Evolutionary conservation across 2,113 vertebrate species (phyloP), one percentile per base, ranked within the genome.

Genomic region (Platichthys stellatus): DNA sequence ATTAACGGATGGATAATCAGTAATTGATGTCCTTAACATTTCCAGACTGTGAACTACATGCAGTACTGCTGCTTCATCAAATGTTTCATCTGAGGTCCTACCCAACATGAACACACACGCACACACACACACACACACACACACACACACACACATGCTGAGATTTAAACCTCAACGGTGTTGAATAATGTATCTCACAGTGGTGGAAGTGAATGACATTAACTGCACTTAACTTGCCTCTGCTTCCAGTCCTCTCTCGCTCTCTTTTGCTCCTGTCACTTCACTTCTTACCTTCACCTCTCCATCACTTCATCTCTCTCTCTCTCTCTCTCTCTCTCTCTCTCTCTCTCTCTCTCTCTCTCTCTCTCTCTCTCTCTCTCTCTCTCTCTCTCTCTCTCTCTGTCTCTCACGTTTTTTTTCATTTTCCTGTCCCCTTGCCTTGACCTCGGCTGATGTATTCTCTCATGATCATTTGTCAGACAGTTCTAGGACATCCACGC

Each of bases 381-480:
- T 81, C 83, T 40, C 60, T 51, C 31, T 61, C 61, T 59, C 51
- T 63, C 62, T 53, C 31, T 31, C 31, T 31, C 31, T 81, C 83
- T 40, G 54, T 51, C 31, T 61, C 61, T 59, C 83, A 24, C 65
- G 26, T 28, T 51, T 59, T 58, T 65, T 60, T 40, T 76, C 59
- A 51, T 31, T 15, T 72, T 58, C 28, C 3, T 26, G 49, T 86
- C 78, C 57, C 53, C 72, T 76, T 74, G 63, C 81, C 87, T 69
- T 90, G 88, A 90, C 88, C 82, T 85, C 74, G 70, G 61, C 88
- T 85, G 86, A 85, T 90, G 84, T 79, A 86, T 80, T 83, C 53
- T 72, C 38, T 17, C 57, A 43, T 81, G 61, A 81, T 87, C 75
- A 76, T 93, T 88, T 87, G 75, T 91, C 82, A 83, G 75, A 78